Conservation (phyloP, 2,888 invertebrate genomes). For the Mesochorus sp. region DNA sequence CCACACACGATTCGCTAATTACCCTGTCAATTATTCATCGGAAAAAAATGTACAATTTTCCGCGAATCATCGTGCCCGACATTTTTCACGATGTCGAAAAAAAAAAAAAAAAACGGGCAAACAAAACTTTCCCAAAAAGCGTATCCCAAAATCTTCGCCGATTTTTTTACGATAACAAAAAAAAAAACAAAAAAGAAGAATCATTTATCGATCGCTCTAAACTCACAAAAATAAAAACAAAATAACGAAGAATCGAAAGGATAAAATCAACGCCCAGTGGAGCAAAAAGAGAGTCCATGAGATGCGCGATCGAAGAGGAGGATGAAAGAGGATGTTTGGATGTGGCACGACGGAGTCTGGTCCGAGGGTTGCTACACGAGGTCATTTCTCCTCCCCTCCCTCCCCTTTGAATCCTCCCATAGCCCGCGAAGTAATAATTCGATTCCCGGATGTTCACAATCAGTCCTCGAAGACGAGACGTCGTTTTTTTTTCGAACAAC, state of each 20-base stretch:
- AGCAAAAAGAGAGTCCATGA: slow-evolving; percentile 41
- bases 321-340: slow-evolving; percentile 66
- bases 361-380: slow-evolving; percentile 81
- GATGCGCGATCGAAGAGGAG: slow-evolving; percentile 53
- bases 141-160: too few species aligned
- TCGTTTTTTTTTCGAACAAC: neutral
- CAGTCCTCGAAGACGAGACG: slow-evolving; percentile 3
- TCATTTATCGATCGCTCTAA: too few species aligned
- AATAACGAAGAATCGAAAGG: neutral
- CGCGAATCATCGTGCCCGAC: slow-evolving; percentile 9
- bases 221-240: neutral
- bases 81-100: too few species aligned
- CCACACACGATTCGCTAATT: slow-evolving; percentile 39
- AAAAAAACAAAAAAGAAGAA: too few species aligned
- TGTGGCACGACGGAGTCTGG: slow-evolving; percentile 76
- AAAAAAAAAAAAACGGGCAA: neutral
- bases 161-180: too few species aligned
- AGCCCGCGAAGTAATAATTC: slow-evolving; percentile 24
- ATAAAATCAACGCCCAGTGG: slow-evolving; percentile 1
- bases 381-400: slow-evolving; percentile 28
- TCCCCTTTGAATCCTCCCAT: slow-evolving; percentile 60
- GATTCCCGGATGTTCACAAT: neutral
- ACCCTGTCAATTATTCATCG: slow-evolving; percentile 57
- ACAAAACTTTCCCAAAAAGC: too few species aligned
- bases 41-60: slow-evolving; percentile 7